A percentile compares a stretch with the other conserved stretches of the same genome.
Evolutionary conservation across 2,888 invertebrate species (phyloP).

Genomic region (Lycocerus yunnanus): DNA sequence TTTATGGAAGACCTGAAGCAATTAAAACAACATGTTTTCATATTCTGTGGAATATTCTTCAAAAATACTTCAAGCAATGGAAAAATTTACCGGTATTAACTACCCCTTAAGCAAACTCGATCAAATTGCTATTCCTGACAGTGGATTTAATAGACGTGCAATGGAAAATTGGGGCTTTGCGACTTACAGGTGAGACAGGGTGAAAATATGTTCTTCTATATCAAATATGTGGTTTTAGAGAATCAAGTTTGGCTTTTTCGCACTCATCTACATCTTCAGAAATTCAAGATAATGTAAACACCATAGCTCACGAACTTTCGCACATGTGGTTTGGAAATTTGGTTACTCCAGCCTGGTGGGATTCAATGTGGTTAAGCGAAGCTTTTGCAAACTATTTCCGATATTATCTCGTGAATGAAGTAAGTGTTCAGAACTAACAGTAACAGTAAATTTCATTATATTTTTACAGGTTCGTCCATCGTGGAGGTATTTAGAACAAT

Average conservation of each 20-base stretch:
- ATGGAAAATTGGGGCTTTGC: conserved; percentile 90
- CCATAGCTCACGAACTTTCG: conserved; percentile 60
- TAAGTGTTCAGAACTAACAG: neutral
- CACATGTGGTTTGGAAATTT: conserved; percentile 61
- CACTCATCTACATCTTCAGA: neutral
- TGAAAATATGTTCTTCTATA: neutral
- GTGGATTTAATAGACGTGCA: conserved; percentile 70
- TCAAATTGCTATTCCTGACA: conserved; percentile 75
- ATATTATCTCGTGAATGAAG: conserved; percentile 47
- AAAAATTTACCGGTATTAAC: conserved; percentile 60
- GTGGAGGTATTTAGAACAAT: conserved; percentile 54
- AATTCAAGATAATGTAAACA: conserved; percentile 24
- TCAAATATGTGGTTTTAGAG: neutral
- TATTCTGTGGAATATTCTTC: conserved; percentile 55
- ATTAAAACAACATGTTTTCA: conserved; percentile 48
- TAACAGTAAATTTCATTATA: neutral
- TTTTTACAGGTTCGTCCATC: conserved; percentile 41
- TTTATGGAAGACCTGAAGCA: conserved; percentile 54
- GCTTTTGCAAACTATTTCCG: conserved; percentile 62
- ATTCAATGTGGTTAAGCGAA: conserved; percentile 55
- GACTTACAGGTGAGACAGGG: conserved; percentile 64
- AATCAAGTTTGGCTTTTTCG: neutral
- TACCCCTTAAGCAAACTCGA: conserved; percentile 71
- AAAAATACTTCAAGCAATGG: conserved; percentile 57
- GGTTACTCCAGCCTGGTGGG: conserved; percentile 54